Conservation (phyloP, 37 sponge, comb jelly and placozoan genomes). For the Agelas oroides region DNA sequence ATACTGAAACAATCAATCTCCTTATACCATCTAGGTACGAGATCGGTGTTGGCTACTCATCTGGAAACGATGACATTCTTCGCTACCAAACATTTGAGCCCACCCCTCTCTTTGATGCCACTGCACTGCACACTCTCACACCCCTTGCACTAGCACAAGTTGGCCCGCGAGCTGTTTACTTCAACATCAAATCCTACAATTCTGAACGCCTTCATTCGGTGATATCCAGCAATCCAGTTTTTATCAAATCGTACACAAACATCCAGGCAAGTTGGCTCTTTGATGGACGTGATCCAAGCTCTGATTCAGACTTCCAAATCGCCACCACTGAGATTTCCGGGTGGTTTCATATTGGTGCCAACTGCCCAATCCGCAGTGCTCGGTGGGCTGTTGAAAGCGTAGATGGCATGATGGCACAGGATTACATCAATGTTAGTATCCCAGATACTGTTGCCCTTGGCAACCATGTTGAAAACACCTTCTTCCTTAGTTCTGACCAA, state of each 20-base stretch:
- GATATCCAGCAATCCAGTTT: slow-evolving; percentile 41
- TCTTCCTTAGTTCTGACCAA: slow-evolving; percentile 47
- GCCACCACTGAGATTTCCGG: slow-evolving; percentile 50
- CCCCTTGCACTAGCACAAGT: slow-evolving; percentile 13
- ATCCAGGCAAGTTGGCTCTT: slow-evolving; percentile 44
- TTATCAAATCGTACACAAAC: slow-evolving; percentile 48
- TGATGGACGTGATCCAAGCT: slow-evolving; percentile 46
- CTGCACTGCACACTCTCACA: background rate
- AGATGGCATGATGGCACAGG: slow-evolving; percentile 58
- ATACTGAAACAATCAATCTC: too few species aligned
- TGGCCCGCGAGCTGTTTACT: slow-evolving; percentile 34
- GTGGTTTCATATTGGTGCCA: slow-evolving; percentile 33
- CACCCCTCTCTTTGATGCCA: background rate
- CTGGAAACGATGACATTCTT: slow-evolving; percentile 50
- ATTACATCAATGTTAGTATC: slow-evolving; percentile 21
- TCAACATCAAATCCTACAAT: slow-evolving; percentile 55
- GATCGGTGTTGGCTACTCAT: slow-evolving; percentile 48
- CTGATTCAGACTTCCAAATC: slow-evolving; percentile 70
- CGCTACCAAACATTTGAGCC: slow-evolving; percentile 27
- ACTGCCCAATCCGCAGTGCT: slow-evolving; percentile 60
- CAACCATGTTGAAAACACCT: slow-evolving; percentile 20
- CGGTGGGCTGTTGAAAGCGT: slow-evolving; percentile 71
- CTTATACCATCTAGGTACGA: slow-evolving; percentile 47
- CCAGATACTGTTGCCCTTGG: background rate
- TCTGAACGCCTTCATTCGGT: slow-evolving; percentile 10